phyloP scores from a whole-genome alignment of 2,888 invertebrate genomes.

The Melanchra persicariae region DNA sequence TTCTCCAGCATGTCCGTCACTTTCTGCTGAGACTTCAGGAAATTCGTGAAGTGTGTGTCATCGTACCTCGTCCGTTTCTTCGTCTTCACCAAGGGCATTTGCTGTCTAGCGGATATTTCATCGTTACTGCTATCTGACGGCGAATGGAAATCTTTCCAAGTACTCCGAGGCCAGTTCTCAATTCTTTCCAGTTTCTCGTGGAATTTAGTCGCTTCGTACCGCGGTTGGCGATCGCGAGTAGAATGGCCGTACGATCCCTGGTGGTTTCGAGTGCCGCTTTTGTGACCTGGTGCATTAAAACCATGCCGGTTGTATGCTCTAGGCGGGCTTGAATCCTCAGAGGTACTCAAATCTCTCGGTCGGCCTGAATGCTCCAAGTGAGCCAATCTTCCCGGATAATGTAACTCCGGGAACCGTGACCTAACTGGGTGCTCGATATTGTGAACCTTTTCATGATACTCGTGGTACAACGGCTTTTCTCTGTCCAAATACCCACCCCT shows the following conservation, averaged over 20 bases:
- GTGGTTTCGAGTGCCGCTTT: slow-evolving; percentile 6
- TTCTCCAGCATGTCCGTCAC: slow-evolving; percentile 84
- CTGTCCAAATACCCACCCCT: slow-evolving; percentile 17
- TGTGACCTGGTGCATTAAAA: slow-evolving; percentile 7
- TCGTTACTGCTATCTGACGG: slow-evolving; percentile 63
- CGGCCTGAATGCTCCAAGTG: slow-evolving; percentile 18
- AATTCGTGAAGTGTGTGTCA: slow-evolving; percentile 81
- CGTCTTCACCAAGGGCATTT: slow-evolving; percentile 72
- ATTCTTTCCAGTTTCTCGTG: slow-evolving; percentile 73
- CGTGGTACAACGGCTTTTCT: slow-evolving; percentile 33
- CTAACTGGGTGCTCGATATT: not conserved
- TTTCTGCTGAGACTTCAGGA: slow-evolving; percentile 84
- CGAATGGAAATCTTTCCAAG: slow-evolving; percentile 68
- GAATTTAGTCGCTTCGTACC: slow-evolving; percentile 66
- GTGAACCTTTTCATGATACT: slow-evolving; percentile 21
- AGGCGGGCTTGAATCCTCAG: slow-evolving; percentile 13
- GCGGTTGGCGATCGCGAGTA: slow-evolving; percentile 42
- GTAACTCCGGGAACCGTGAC: slow-evolving; percentile 29
- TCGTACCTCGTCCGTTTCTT: slow-evolving; percentile 72
- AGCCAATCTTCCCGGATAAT: slow-evolving; percentile 30
- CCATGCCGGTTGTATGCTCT: slow-evolving; percentile 16
- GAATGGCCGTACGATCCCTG: slow-evolving; percentile 19
- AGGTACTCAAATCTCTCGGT: slow-evolving; percentile 15
- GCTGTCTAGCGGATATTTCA: slow-evolving; percentile 74
- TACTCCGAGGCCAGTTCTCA: slow-evolving; percentile 47